A percentile compares a stretch with the other conserved stretches of the same genome.
Conservation (phyloP, 1,140 invertebrate species). For the Cherax quadricarinatus region DNA sequence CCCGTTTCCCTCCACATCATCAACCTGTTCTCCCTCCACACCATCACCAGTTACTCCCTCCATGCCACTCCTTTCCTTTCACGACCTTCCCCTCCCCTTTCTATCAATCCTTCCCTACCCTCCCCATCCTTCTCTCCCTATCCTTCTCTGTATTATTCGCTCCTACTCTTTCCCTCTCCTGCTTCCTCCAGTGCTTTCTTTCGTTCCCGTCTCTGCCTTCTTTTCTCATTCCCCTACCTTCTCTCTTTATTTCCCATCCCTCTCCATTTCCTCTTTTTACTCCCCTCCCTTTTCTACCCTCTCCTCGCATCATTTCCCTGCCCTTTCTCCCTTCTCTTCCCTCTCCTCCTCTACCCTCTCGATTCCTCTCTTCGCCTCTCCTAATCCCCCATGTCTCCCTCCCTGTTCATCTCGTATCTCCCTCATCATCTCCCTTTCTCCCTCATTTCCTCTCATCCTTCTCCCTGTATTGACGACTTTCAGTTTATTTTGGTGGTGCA, state of each 20-base stretch:
- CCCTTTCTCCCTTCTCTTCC: too few species aligned
- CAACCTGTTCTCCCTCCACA: neutral
- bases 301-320: neutral
- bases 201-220: neutral
- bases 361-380: too few species aligned
- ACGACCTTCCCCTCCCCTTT: neutral
- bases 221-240: neutral
- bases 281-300: neutral
- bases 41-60: neutral
- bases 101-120: too few species aligned
- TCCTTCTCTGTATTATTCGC: neutral
- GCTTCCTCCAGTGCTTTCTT: too few species aligned
- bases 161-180: too few species aligned
- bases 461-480: neutral
- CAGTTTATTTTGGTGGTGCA: neutral
- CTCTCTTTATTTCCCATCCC: neutral
- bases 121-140: neutral
- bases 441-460: neutral
- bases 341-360: too few species aligned
- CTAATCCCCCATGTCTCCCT: too few species aligned
- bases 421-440: neutral
- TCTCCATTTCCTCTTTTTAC: neutral
- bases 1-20: neutral
- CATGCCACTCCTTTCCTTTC: neutral
- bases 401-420: too few species aligned